These are phyloP conservation scores for Nannoperca obscura DNA, from an alignment of 2,797 vertebrate species.

Conservation along the genomic window DNA sequence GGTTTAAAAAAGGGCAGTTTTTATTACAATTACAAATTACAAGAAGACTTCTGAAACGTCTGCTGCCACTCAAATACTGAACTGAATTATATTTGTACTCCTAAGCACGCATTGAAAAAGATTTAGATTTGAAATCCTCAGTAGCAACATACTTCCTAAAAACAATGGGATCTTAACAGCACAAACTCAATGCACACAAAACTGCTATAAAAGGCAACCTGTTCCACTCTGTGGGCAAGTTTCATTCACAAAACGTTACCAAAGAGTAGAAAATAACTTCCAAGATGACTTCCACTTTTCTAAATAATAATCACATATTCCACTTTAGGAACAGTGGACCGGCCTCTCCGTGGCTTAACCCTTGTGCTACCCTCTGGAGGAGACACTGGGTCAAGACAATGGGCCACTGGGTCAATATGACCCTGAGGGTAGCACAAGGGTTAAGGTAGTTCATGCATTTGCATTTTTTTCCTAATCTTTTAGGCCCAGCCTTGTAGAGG, in stretches of 20 bases:
- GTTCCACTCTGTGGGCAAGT: background rate
- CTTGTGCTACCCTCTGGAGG: too few relatives aligned
- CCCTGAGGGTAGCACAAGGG: too few relatives aligned
- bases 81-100: background rate
- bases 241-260: too few relatives aligned
- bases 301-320: too few relatives aligned
- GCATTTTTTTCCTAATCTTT: background rate
- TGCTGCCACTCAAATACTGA: background rate
- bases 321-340: too few relatives aligned
- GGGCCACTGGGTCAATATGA: too few relatives aligned
- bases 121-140: background rate
- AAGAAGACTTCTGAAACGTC: background rate
- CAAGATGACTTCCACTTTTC: too few relatives aligned
- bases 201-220: too few relatives aligned
- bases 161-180: background rate
- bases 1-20: background rate
- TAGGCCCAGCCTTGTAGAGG: background rate
- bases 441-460: background rate
- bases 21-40: background rate
- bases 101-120: too few relatives aligned
- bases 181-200: background rate
- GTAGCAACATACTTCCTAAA: background rate
- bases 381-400: too few relatives aligned
- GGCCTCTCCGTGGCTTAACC: too few relatives aligned
- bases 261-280: background rate